Conservation (phyloP, 2,888 invertebrate species). For the Baccha elongata region DNA sequence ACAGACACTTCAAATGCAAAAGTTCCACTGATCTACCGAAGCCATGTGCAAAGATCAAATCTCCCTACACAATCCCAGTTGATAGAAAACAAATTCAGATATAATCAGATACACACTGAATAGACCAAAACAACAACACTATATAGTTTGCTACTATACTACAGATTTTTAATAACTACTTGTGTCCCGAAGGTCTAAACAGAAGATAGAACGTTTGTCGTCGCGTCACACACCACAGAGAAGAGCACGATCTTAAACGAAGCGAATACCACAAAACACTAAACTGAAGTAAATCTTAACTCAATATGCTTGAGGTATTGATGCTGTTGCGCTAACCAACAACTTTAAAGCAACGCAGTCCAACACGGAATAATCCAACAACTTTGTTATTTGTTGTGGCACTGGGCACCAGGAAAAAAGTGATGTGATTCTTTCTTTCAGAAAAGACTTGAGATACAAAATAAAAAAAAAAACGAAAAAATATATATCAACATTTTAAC, state of each 20-base stretch:
- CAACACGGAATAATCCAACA: constrained; percentile 70
- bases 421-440: constrained; percentile 70
- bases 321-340: constrained; percentile 63
- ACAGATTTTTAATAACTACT: constrained; percentile 41
- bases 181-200: constrained; percentile 47
- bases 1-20: constrained; percentile 32
- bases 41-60: constrained; percentile 27
- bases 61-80: background rate
- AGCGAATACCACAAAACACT: constrained; percentile 63
- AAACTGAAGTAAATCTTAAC: constrained; percentile 65
- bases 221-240: constrained; percentile 16
- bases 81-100: constrained; percentile 35
- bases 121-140: constrained; percentile 25
- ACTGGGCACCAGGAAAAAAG: constrained; percentile 52
- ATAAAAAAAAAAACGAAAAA: constrained; percentile 46
- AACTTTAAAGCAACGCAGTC: constrained; percentile 62
- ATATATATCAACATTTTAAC: constrained; percentile 72
- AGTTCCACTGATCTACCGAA: constrained; percentile 3
- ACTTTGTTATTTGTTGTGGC: constrained; percentile 68
- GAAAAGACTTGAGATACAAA: constrained; percentile 61
- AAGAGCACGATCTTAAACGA: constrained; percentile 60
- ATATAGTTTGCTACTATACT: constrained; percentile 19
- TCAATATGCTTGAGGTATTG: constrained; percentile 61
- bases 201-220: constrained; percentile 42
- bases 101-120: constrained; percentile 16